Base-by-base conservation (phyloP, 2,113 vertebrate species). In the Arenaria interpres region DNA sequence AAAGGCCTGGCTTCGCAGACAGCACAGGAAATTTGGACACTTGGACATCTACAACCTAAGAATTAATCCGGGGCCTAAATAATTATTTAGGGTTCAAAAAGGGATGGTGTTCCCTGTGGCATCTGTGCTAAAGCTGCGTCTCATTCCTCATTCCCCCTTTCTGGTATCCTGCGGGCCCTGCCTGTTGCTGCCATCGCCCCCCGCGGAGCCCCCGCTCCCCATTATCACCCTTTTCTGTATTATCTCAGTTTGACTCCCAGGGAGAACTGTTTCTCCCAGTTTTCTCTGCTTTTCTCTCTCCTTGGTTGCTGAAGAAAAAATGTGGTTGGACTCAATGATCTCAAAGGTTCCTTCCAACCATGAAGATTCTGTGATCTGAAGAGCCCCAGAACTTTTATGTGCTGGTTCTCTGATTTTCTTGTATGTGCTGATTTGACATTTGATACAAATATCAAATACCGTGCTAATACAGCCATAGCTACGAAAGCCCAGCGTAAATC, bases 71-170 rank as follows among this genome's bases (percentile, higher is more conserved):
- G 3, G 81, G 43, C 32, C 28, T 88, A 32, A 81, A 28, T 80
- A 53, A 50, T 64, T 27, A 25, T 20, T 21, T 21, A 53, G 35
- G 1, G 9, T 33, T 80, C 25, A 60, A 41, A 77, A 45, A 18
- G n/a, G 27, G 57, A 33, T 53, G 0, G 0, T 27, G 9, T 64
- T 69, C 53, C 6, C 68, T 43, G 24, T 56, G n/a, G 10, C 25
- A 63, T 32, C 51, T 63, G 10, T 74, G 46, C 15, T 78, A 85
- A 78, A 72, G 39, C 43, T 60, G 0, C 18, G 46, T 62, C 14
- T 75, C 10, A 7, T 82, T 68, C 25, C 33, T 39, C 15, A 43
- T 75, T 50, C 20, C 41, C 53, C 35, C 23, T 53, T 91, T 74
- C 10, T 4, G 1, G 15, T 53, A 4, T n/a, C 30, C 53, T 41